Conservation (phyloP, 2,888 invertebrate species). For the Mongoloraphidia duomilia region DNA sequence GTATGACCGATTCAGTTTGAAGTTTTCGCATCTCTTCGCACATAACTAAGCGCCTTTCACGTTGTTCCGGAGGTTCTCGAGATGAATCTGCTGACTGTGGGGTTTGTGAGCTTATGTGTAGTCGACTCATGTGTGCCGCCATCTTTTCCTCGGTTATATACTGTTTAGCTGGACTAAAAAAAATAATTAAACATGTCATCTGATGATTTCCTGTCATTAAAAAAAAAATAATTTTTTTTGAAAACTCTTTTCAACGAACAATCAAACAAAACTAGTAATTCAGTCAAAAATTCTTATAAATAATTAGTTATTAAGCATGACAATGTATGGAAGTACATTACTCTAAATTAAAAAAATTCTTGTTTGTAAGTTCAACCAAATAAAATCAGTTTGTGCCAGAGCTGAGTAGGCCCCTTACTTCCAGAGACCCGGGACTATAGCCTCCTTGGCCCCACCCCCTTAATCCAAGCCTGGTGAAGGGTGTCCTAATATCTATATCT, state of each 20-base stretch:
- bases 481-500: too few species aligned
- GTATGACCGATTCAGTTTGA: constrained; percentile 49
- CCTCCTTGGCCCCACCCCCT: too few species aligned
- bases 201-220: too few species aligned
- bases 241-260: neutral
- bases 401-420: too few species aligned
- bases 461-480: too few species aligned
- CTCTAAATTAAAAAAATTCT: too few species aligned
- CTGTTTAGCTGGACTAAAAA: constrained; percentile 40
- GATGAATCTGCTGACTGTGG: constrained; percentile 19
- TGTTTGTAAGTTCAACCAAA: too few species aligned
- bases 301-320: too few species aligned
- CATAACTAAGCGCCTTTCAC: constrained; percentile 34
- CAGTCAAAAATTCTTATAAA: neutral
- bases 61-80: constrained; percentile 15
- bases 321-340: too few species aligned
- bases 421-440: too few species aligned
- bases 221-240: too few species aligned
- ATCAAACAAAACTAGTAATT: neutral
- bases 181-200: neutral
- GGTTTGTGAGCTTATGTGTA: constrained; percentile 47
- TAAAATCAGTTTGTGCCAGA: too few species aligned
- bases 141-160: constrained; percentile 73
- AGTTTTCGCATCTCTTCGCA: constrained; percentile 58
- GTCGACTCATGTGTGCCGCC: constrained; percentile 60